phyloP scores from a whole-genome alignment of 2,113 vertebrate species.

The Cyphomyrus discorhynchus region DNA sequence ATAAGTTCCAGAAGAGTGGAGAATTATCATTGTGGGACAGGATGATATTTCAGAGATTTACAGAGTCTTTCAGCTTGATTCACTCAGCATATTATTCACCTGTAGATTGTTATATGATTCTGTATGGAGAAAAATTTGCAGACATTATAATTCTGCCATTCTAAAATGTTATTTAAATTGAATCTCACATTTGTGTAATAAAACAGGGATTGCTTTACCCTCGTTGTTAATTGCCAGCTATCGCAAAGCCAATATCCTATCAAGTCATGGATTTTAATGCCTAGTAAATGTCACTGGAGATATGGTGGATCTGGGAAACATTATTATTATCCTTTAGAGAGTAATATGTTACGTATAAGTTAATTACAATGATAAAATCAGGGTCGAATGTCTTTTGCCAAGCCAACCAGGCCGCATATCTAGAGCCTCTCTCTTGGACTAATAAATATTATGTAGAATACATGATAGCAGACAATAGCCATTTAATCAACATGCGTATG shows the following conservation, averaged over 20 bases:
- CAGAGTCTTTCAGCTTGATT: neutral
- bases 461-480: neutral
- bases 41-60: neutral
- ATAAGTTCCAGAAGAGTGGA: slow-evolving; percentile 1
- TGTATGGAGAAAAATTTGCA: neutral
- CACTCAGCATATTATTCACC: neutral
- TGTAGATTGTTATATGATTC: slow-evolving; percentile 3
- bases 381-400: neutral
- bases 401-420: neutral
- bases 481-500: neutral
- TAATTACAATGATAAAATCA: slow-evolving; percentile 9
- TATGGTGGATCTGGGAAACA: neutral
- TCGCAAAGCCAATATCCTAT: neutral
- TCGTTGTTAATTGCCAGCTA: neutral
- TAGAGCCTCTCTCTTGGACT: neutral
- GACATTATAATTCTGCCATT: neutral
- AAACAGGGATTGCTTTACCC: slow-evolving; percentile 1
- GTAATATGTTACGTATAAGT: neutral
- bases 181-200: neutral
- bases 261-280: neutral
- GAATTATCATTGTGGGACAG: neutral
- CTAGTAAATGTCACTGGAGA: neutral
- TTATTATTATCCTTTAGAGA: neutral
- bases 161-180: slow-evolving; percentile 4
- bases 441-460: neutral